Evolutionary conservation across 2,113 vertebrate species (phyloP).

Genomic region (Trogon melanurus): DNA sequence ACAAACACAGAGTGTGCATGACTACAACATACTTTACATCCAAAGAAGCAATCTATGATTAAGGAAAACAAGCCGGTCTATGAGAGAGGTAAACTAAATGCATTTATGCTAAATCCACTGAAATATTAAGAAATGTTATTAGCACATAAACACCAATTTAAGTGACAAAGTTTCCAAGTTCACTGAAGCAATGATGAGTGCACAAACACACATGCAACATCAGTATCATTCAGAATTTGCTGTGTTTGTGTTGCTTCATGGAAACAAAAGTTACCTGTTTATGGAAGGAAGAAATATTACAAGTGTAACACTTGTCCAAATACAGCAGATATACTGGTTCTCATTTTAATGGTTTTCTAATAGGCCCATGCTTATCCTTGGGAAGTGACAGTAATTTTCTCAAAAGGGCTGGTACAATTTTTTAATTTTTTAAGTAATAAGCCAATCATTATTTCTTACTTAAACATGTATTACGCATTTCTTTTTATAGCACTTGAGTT

Average conservation of each 20-base stretch:
- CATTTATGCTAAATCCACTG: background rate
- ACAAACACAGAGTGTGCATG: background rate
- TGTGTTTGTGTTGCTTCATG: background rate
- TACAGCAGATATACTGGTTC: background rate
- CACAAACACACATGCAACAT: background rate
- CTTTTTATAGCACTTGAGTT: background rate
- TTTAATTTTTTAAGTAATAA: background rate
- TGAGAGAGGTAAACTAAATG: background rate
- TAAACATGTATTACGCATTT: background rate
- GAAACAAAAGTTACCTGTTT: background rate
- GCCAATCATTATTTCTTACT: background rate
- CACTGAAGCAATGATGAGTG: background rate
- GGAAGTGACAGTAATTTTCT: background rate
- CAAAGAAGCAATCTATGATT: background rate
- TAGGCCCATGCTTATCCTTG: background rate
- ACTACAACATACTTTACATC: background rate
- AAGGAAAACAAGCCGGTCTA: background rate
- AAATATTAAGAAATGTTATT: background rate
- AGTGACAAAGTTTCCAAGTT: background rate
- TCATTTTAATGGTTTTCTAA: background rate
- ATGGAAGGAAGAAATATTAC: background rate
- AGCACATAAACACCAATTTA: background rate
- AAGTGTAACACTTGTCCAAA: background rate
- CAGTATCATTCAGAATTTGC: background rate
- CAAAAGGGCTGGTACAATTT: background rate